These are phyloP conservation scores for Chaenodraco wilsoni DNA, from an alignment of 2,797 vertebrate species.

Conservation along the genomic window DNA sequence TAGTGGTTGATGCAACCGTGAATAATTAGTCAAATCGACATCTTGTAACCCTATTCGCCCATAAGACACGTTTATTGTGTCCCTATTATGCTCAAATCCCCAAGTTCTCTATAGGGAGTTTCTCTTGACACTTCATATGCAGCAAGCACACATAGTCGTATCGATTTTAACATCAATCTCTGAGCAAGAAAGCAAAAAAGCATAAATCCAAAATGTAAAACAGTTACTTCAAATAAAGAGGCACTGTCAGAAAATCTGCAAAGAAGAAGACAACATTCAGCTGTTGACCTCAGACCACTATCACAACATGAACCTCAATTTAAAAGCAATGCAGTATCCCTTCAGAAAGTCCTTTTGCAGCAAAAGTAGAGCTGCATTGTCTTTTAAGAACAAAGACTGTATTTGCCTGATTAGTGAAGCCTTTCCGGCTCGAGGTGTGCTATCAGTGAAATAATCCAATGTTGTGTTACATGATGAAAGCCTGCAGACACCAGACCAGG, in stretches of 20 bases:
- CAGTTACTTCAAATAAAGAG: constrained; percentile 6
- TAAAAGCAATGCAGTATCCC: constrained; percentile 19
- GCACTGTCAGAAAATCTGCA: neutral
- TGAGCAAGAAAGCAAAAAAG: neutral
- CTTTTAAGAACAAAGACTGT: constrained; percentile 14
- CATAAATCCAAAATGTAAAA: neutral
- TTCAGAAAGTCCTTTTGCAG: constrained; percentile 23
- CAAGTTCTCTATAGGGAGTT: too few species aligned
- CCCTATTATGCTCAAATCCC: too few species aligned
- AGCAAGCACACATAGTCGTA: neutral
- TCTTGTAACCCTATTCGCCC: neutral
- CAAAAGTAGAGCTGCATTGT: constrained; percentile 21
- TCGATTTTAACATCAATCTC: neutral
- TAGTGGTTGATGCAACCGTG: neutral
- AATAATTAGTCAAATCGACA: neutral
- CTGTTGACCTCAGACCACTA: constrained; percentile 15
- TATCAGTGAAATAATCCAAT: constrained; percentile 38
- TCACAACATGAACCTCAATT: constrained; percentile 9
- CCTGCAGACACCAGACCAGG: constrained; percentile 13
- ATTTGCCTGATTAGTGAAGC: constrained; percentile 41
- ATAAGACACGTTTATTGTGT: neutral
- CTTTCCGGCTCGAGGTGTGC: constrained; percentile 32
- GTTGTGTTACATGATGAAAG: constrained; percentile 24
- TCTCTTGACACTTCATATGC: neutral
- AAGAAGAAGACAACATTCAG: constrained; percentile 13